Evolutionary conservation across 2,797 vertebrate species (phyloP), one percentile per base, ranked within the genome.

Genomic region (Rousettus madagascariensis): DNA sequence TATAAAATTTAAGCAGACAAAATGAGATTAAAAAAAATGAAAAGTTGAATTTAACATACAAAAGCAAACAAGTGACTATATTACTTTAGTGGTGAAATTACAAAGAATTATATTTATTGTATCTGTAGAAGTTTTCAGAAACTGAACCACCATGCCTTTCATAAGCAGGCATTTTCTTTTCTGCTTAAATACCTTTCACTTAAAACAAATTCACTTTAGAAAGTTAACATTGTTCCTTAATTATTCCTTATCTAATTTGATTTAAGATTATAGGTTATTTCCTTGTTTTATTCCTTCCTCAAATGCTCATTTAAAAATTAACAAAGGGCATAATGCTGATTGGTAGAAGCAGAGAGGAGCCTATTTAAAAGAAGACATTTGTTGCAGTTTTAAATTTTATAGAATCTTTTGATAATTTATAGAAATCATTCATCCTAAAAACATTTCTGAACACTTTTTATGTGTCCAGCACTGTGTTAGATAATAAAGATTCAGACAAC

Each of bases 1-100:
- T 74, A 71, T 86, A 85, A 96, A 96, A 90, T 78, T 77, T 82
- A 97, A 96, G 82, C 41, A 66, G 53, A 91, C 55, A 95, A 93
- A 94, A 97, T 28, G 28, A 95, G 49, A 92, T 43, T 24, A 28
- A 12, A 49, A 61, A 85, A 92, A 95, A 90, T 86, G 57, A 91
- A 95, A 59, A 82, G 15, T 17, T 86, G 86, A 79, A 86, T 79
- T 88, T 86, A 96, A 88, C 66, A 92, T 69, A 86, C 12, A 68
- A 69, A 49, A 86, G 16, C 41, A 90, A 86, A 94, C 46, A 86
- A 87, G 63, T 65, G 49, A 80, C n/a, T 55, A 30, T 59, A 83
- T 68, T 65, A 36, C 75, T 51, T 94, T 78, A 75, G 69, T 57
- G 33, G 20, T 9, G n/a, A 86, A 55, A 86, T 71, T 61, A 28